phyloP scores from a whole-genome alignment of 2,888 invertebrate genomes.

The Andrena bicolor region DNA sequence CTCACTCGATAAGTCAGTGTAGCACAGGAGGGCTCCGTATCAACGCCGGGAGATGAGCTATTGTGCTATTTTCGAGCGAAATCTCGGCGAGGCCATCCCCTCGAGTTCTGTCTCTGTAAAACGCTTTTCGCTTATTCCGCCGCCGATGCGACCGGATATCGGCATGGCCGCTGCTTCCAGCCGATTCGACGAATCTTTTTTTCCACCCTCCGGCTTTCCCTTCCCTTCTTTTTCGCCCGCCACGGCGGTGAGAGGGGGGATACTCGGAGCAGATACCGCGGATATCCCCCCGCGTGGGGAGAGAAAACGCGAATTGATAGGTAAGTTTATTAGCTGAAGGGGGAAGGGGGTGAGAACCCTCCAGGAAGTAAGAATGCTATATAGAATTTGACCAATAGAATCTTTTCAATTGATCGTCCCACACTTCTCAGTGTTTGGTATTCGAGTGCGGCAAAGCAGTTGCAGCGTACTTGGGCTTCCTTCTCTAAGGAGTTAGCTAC shows the following conservation, averaged over 20 bases:
- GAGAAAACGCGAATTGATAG: background rate
- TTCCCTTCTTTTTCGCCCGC: background rate
- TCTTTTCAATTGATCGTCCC: too few species aligned
- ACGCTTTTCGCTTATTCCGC: conserved; percentile 70
- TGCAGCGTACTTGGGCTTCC: background rate
- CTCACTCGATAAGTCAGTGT: conserved; percentile 84
- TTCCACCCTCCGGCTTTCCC: background rate
- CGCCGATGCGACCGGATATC: conserved; percentile 60
- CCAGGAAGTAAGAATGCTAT: too few species aligned
- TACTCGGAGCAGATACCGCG: background rate
- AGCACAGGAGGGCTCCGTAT: conserved; percentile 79
- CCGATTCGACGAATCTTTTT: conserved; percentile 36
- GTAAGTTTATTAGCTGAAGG: too few species aligned
- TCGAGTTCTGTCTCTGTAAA: conserved; percentile 67
- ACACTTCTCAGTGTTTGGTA: too few species aligned
- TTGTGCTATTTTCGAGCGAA: conserved; percentile 84
- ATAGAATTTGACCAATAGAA: too few species aligned
- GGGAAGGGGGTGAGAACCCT: too few species aligned
- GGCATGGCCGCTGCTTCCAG: conserved; percentile 43
- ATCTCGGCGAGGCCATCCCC: conserved; percentile 74
- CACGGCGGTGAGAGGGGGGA: too few species aligned
- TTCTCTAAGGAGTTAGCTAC: too few species aligned
- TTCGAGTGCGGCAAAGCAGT: too few species aligned
- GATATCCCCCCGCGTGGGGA: background rate
- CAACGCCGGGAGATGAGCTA: conserved; percentile 84